A percentile compares a stretch with the other conserved stretches of the same genome.
Evolutionary conservation across 2,888 invertebrate species (phyloP).

Genomic region (Sceliomorpha sp.): DNA sequence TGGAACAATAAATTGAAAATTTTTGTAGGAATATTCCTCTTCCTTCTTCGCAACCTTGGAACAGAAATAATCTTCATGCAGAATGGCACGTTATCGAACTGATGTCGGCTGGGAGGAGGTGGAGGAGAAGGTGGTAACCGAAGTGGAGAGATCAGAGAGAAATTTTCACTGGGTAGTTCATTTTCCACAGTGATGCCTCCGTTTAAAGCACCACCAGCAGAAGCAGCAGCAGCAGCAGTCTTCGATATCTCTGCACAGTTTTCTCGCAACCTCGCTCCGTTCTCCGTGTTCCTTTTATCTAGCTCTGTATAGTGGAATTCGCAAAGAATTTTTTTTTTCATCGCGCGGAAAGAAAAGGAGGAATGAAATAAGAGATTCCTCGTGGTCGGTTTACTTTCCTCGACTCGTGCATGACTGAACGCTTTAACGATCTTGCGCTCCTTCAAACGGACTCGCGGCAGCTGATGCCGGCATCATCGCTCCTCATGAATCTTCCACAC

Average conservation of each 20-base stretch:
- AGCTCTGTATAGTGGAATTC: constrained; percentile 20
- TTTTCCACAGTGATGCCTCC: constrained; percentile 71
- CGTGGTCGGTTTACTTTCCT: constrained; percentile 27
- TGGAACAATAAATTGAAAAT: not conserved
- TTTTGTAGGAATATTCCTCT: not conserved
- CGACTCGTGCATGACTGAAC: constrained; percentile 22
- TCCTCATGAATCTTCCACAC: constrained; percentile 7
- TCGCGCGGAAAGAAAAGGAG: constrained; percentile 15
- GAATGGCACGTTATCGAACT: constrained; percentile 2
- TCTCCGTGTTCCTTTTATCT: constrained; percentile 24
- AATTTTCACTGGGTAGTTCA: constrained; percentile 71
- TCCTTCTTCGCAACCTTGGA: constrained; percentile 3
- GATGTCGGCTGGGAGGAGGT: constrained; percentile 1
- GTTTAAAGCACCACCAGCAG: constrained; percentile 69
- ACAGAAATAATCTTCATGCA: not conserved
- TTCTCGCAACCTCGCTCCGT: constrained; percentile 11
- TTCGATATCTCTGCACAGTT: constrained; percentile 33
- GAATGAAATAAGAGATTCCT: constrained; percentile 24
- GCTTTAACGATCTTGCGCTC: constrained; percentile 12
- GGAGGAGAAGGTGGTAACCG: too few relatives aligned
- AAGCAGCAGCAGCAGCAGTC: too few relatives aligned
- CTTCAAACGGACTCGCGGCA: constrained; percentile 13
- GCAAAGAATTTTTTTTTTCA: constrained; percentile 23
- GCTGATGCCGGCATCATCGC: constrained; percentile 9
- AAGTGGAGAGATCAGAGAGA: constrained; percentile 60